phyloP scores from a whole-genome alignment of 2,797 vertebrate genomes.

The Meriones psammophilus region DNA sequence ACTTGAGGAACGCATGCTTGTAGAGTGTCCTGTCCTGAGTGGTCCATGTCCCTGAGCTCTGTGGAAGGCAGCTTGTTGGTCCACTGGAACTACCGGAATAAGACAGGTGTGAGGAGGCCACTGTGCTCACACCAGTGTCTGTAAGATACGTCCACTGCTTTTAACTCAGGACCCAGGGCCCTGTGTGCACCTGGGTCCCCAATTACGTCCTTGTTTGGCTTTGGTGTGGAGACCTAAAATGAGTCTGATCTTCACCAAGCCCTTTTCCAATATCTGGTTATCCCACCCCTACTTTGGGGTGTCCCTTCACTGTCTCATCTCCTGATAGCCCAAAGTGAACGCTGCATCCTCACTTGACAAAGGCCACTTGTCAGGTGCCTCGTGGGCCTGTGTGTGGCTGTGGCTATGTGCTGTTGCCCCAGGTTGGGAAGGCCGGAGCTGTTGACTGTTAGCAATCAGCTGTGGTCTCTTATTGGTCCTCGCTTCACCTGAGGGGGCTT shows the following conservation, averaged over 20 bases:
- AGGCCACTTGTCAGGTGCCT: accelerated
- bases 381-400: neutral
- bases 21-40: neutral
- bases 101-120: neutral
- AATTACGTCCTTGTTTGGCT: neutral
- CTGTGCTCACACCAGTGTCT: neutral
- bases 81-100: neutral
- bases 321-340: neutral
- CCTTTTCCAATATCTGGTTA: neutral
- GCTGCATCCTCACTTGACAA: neutral
- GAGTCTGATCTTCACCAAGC: too few species aligned
- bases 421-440: neutral
- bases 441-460: neutral
- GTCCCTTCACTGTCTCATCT: neutral
- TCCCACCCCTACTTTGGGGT: neutral
- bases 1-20: neutral
- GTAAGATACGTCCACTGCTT: neutral
- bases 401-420: neutral
- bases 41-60: neutral
- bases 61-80: neutral
- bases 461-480: neutral
- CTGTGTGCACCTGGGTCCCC: neutral
- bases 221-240: neutral
- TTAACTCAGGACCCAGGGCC: neutral
- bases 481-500: neutral